Base-by-base conservation (phyloP, 2,888 invertebrate species). In the Xestia rhomboidea region DNA sequence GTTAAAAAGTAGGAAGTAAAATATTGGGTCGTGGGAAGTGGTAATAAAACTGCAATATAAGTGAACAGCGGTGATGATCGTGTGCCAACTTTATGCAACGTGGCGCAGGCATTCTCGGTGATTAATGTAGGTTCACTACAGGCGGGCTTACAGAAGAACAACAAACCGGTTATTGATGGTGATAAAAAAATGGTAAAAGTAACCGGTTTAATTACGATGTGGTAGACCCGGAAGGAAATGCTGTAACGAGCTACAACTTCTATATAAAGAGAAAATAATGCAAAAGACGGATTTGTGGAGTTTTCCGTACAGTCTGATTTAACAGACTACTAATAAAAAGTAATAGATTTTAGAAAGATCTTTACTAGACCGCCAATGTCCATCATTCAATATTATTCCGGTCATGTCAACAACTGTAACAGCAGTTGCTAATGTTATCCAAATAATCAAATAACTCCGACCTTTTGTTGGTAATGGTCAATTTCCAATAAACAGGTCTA, bases 401-500 rank as follows among this genome's bases (percentile, higher is more conserved):
- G 30, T 21, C 2, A n/a, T 30, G 18, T 15, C 46, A 27, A 84
- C 1, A 57, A n/a, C n/a, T n/a, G n/a, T n/a, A n/a, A 34, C 8
- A 70, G 7, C 27, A 34, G 41, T 41, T 34, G 51, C 38, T 38
- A 49, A 64, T 66, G 15, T 71, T n/a, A 30, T 49, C n/a, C 4
- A 79, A 69, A 66, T 66, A 51, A 51, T 30, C 15, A 51, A 78
- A 83, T 24, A 64, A 24, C 71, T 76, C 30, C 51, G 66, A 69
- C 54, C 62, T 79, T 68, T 77, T 76, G 21, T 83, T 73, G 74
- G 73, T 73, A 87, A 87, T 83, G 74, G 82, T 69, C 76, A 79
- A 82, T 86, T 82, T 85, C 60, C 86, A 79, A 87, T 88, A 88
- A 86, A 84, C 81, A 83, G 73, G 84, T 87, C 73, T 77, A 44